phyloP scores from a whole-genome alignment of 1,140 invertebrate genomes.

The Tribolium castaneum region DNA sequence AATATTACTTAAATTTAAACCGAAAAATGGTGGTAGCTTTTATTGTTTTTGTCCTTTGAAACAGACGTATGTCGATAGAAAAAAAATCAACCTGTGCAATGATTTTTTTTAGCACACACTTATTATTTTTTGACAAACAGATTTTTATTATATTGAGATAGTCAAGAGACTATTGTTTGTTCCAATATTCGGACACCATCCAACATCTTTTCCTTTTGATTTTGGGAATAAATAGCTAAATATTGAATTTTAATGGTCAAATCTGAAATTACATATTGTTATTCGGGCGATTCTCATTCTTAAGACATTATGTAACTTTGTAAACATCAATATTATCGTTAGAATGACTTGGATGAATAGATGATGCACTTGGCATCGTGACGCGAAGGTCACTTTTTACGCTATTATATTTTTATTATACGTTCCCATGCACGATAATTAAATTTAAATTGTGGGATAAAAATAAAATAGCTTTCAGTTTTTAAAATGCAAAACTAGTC shows the following conservation, averaged over 20 bases:
- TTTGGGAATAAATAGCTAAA: background rate
- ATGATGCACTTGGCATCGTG: background rate
- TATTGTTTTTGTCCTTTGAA: too few species aligned
- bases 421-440: background rate
- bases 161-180: too few species aligned
- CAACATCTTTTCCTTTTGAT: too few species aligned
- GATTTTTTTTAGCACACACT: too few species aligned
- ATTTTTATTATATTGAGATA: too few species aligned
- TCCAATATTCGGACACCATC: too few species aligned
- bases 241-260: background rate
- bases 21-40: too few species aligned
- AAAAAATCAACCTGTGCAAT: too few species aligned
- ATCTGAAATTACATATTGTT: background rate
- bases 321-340: background rate
- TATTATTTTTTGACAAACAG: too few species aligned
- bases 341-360: background rate
- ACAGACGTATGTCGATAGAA: too few species aligned
- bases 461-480: background rate
- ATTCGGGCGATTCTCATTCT: background rate
- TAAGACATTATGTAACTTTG: background rate
- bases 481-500: too few species aligned
- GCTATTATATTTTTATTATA: background rate
- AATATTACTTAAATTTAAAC: too few species aligned
- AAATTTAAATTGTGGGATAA: background rate
- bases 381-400: background rate